Evolutionary conservation across 2,113 vertebrate species (phyloP), one percentile per base, ranked within the genome.

Genomic region (Collichthys lucidus): DNA sequence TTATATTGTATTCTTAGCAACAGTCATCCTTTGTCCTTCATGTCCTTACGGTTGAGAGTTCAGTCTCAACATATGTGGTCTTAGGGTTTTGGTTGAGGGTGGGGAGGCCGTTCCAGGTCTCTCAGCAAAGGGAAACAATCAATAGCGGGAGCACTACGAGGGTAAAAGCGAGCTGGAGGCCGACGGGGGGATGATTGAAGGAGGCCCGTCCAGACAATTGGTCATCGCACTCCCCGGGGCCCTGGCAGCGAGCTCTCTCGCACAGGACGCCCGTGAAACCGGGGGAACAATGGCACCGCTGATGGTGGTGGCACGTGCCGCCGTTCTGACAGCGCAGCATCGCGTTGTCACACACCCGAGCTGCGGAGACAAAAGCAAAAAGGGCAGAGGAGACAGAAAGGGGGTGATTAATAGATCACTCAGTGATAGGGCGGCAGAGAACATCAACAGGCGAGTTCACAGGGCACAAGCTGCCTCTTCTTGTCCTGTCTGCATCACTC

Each of bases 261-360:
- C 98, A 99, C 59, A 98, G 93, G 87, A 99, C 90, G 79, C 98
- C 98, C 0, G 94, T 96, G 94, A 97, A 99, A 40, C 96, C 96
- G 0, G 96, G 89, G 0, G 96, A 95, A 86, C 98, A 99, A 82
- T 95, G 95, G 93, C 98, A 99, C 1, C 96, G 95, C 92, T 96
- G 93, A 26, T 98, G 96, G 93, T 97, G 97, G 92, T 97, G 94
- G 92, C 98, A 99, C 0, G 96, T 96, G 16, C 98, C 98, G 3
- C 98, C 98, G 2, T 99, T 99, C 95, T 98, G 97, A 94, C 98
- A 99, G 66, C 96, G 97, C 90, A 96, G 96, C 40, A 99, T 95
- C 0, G 97, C 95, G 2, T 98, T 97, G 96, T 99, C 98, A 12
- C 98, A 99, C 49, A 99, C 96, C 2, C 97, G 97, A 44, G 96